These are phyloP conservation scores for Hyposmocoma kahamanoa DNA, from an alignment of 1,140 invertebrate species.

Conservation along the genomic window DNA sequence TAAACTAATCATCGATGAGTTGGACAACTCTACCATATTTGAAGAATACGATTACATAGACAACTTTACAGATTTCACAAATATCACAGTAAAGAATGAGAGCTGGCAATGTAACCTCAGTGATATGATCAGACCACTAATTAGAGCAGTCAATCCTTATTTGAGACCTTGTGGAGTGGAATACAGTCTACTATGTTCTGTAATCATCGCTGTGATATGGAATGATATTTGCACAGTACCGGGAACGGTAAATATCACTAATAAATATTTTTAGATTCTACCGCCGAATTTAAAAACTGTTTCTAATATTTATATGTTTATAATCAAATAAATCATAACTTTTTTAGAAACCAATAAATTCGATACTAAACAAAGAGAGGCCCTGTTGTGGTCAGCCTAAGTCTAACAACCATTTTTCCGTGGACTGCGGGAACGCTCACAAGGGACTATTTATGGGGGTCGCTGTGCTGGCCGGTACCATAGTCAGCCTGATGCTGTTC, in stretches of 20 bases:
- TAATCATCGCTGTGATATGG: conserved; percentile 78
- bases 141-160: conserved; percentile 79
- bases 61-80: conserved; percentile 22
- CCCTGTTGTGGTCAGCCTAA: conserved; percentile 42
- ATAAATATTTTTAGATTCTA: no score
- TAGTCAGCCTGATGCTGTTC: conserved; percentile 83
- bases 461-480: conserved; percentile 78
- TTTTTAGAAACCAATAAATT: conserved; percentile 36
- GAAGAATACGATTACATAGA: conserved; percentile 13
- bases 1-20: conserved; percentile 27
- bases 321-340: no score
- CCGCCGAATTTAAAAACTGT: no score
- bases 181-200: conserved; percentile 82
- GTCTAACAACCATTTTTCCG: conserved; percentile 77
- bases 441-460: conserved; percentile 82
- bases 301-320: no score
- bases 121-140: conserved; percentile 77
- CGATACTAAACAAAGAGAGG: conserved; percentile 26
- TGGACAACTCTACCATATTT: conserved; percentile 30
- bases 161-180: conserved; percentile 83
- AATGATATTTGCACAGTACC: conserved; percentile 77
- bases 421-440: conserved; percentile 83
- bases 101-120: conserved; percentile 60
- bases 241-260: conserved; percentile 47
- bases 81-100: conserved; percentile 21